Evolutionary conservation across 2,113 vertebrate species (phyloP).

Genomic region (Corvus moneduloides): DNA sequence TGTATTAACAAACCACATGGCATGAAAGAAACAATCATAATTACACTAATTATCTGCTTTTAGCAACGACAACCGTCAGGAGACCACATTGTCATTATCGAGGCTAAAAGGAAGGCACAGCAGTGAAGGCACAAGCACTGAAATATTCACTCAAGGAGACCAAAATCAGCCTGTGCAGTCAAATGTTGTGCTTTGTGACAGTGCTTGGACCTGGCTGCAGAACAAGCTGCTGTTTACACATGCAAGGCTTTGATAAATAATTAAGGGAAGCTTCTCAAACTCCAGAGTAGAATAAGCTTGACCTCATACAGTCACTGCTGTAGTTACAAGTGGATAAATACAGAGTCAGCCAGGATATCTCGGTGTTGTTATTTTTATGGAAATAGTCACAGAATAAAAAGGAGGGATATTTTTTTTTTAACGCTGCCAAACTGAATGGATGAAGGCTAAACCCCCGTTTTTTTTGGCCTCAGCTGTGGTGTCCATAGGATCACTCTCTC

Average conservation of each 20-base stretch:
- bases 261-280: background rate
- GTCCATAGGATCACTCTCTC: background rate
- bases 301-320: background rate
- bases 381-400: background rate
- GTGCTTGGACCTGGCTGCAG: background rate
- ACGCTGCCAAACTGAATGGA: background rate
- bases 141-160: background rate
- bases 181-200: background rate
- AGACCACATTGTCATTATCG: background rate
- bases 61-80: background rate
- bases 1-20: background rate
- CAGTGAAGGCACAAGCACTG: background rate
- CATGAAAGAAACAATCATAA: background rate
- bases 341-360: background rate
- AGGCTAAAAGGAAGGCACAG: background rate
- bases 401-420: background rate
- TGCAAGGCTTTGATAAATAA: background rate
- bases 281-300: background rate
- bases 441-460: background rate
- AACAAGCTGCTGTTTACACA: background rate
- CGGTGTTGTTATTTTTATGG: background rate
- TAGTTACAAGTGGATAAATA: background rate
- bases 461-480: background rate
- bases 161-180: background rate
- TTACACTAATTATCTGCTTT: background rate